phyloP scores from a whole-genome alignment of 2,888 invertebrate genomes.

The Lasioglossum morio region DNA sequence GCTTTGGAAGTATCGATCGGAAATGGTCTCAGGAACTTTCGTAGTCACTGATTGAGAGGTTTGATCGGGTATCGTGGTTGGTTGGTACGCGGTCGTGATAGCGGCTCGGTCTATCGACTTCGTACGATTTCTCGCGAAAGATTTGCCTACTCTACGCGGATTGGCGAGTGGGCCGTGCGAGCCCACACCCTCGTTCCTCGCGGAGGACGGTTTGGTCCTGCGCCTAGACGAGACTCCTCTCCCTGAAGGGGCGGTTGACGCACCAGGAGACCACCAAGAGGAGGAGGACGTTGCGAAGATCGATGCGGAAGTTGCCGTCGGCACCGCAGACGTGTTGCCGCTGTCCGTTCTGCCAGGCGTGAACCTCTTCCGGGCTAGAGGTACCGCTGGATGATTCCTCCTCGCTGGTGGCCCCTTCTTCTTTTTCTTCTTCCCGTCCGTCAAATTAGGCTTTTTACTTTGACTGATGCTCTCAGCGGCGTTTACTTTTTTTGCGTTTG shows the following conservation, averaged over 20 bases:
- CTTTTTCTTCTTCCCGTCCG: conserved; percentile 74
- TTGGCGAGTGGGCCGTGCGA: background rate
- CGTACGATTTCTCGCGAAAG: conserved; percentile 44
- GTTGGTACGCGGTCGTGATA: conserved; percentile 10
- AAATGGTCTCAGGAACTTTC: conserved; percentile 62
- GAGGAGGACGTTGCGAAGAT: conserved; percentile 64
- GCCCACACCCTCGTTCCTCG: conserved; percentile 74
- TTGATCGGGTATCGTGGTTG: conserved; percentile 25
- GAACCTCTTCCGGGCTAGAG: conserved; percentile 68
- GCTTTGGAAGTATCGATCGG: conserved; percentile 36
- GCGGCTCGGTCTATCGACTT: conserved; percentile 38
- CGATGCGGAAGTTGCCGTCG: conserved; percentile 57
- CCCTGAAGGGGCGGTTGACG: conserved; percentile 66
- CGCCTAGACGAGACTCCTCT: conserved; percentile 52
- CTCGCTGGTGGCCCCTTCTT: conserved; percentile 66
- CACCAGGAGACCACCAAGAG: conserved; percentile 71
- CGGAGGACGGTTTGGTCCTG: conserved; percentile 51
- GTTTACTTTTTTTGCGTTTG: conserved; percentile 70
- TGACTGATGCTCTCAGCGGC: conserved; percentile 68
- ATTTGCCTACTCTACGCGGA: conserved; percentile 49
- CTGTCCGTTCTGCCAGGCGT: conserved; percentile 61
- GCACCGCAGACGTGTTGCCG: conserved; percentile 60
- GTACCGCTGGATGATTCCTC: conserved; percentile 54
- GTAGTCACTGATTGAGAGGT: conserved; percentile 29
- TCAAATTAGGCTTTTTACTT: conserved; percentile 75